phyloP scores from a whole-genome alignment of 37 sponge, comb jelly and placozoan species.

The Cladorhizidae sp. region DNA sequence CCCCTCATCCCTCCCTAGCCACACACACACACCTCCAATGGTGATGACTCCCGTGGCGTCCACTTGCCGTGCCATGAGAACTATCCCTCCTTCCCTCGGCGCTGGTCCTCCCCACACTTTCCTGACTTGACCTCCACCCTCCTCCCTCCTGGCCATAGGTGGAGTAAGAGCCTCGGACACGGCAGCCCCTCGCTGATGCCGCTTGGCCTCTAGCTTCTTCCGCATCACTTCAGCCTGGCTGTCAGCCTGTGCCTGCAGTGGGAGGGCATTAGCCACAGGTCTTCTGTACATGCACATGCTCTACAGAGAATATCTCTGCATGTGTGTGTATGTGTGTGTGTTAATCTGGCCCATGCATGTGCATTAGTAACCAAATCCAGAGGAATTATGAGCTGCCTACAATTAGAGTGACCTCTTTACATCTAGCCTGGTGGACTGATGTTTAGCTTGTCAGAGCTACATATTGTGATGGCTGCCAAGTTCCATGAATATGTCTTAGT shows the following conservation, averaged over 20 bases:
- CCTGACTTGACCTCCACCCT: slow-evolving; percentile 18
- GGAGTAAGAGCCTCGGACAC: neutral
- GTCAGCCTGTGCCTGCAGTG: slow-evolving; percentile 81
- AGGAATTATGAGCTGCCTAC: no score
- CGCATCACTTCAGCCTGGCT: slow-evolving; percentile 69
- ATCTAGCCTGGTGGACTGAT: no score
- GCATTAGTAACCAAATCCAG: no score
- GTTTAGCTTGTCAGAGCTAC: no score
- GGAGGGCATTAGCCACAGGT: neutral
- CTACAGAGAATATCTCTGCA: neutral
- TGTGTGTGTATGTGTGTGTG: no score
- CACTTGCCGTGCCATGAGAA: slow-evolving; percentile 23
- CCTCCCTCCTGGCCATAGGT: neutral
- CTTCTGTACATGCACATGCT: neutral
- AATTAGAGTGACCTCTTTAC: no score
- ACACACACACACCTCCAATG: slow-evolving; percentile 28
- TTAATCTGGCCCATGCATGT: no score
- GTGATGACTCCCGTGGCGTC: slow-evolving; percentile 44
- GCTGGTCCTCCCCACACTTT: slow-evolving; percentile 70
- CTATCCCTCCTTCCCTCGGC: neutral
- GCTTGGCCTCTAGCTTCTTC: slow-evolving; percentile 59
- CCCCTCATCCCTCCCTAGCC: no score
- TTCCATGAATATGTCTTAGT: no score
- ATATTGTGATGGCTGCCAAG: no score
- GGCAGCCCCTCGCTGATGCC: slow-evolving; percentile 26